Evolutionary conservation across 2,113 vertebrate genomes (phyloP), one percentile per base, ranked within the genome.

Genomic region (Ictalurus punctatus): DNA sequence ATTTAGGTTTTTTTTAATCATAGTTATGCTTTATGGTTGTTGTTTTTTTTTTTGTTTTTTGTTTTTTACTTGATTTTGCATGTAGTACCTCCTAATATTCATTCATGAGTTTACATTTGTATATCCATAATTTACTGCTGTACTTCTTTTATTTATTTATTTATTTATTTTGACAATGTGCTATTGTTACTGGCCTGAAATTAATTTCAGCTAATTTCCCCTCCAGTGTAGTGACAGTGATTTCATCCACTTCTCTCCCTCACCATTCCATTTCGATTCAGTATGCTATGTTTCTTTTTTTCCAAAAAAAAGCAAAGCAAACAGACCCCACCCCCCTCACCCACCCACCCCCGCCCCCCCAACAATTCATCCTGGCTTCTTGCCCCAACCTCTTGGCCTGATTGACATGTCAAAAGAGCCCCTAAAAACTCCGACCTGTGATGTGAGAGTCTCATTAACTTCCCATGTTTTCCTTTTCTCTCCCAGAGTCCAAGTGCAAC

Each of bases 371-470:
- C 80, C 54, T 74, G 63, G 52, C 44, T 69, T 88, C 76, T 63
- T 84, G 82, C 85, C 80, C 54, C 54, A 85, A 52, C 80, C 91
- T 87, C 85, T 91, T 69, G 58, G 85, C 74, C 86, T 89, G 91
- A 90, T 83, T 93, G 92, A 90, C 90, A 83, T 80, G 84, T 90
- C 84, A 58, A 87, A 87, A 87, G 40, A 84, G 69, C 79, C 88
- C 87, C 83, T 90, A 90, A 90, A 91, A 78, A 40, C 87, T 67
- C 40, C 82, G 85, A 79, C 88, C 89, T 83, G 71, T 89, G 82
- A 90, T 92, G 90, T 90, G 91, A 91, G 91, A 91, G 79, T 81
- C 87, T 93, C 91, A 95, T 95, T 94, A 94, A 93, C 88, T 79
- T 93, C 86, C 83, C 88, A 91, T 90, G 91, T 88, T 86, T 73